Percentiles rank a stretch among this genome's conserved stretches.
phyloP scores from a whole-genome alignment of 2,888 invertebrate genomes.

The Labia minor region DNA sequence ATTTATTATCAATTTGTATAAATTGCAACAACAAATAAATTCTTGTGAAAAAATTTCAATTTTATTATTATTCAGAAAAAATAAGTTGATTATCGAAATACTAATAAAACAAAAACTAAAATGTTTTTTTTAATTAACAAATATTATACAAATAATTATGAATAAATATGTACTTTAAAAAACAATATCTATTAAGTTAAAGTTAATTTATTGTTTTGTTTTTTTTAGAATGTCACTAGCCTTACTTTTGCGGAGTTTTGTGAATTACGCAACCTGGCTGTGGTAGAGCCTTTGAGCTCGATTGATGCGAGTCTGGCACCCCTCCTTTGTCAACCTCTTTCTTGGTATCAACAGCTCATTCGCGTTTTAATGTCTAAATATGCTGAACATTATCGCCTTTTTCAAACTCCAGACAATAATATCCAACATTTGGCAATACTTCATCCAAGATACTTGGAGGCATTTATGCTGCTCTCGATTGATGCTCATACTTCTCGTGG shows the following conservation, averaged over 20 bases:
- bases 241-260: slow-evolving; percentile 51
- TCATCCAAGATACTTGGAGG: slow-evolving; percentile 50
- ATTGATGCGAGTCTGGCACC: slow-evolving; percentile 48
- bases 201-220: no score
- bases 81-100: no score
- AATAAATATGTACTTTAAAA: no score
- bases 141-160: no score
- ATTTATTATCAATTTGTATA: no score
- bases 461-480: slow-evolving; percentile 53
- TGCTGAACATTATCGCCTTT: slow-evolving; percentile 46
- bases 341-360: slow-evolving; percentile 54
- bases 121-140: no score
- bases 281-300: slow-evolving; percentile 44
- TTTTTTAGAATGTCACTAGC: slow-evolving; percentile 21
- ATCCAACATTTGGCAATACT: slow-evolving; percentile 51
- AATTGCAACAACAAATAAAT: no score
- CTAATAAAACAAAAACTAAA: no score
- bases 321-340: slow-evolving; percentile 48
- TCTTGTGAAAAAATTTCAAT: no score
- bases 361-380: slow-evolving; percentile 49
- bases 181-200: no score
- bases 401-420: slow-evolving; percentile 46
- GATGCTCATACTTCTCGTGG: slow-evolving; percentile 46
- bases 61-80: no score
- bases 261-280: slow-evolving; percentile 50